Percentiles rank a stretch among this genome's conserved stretches.
Conservation (phyloP, 1,140 invertebrate species). For the Sarcophaga bullata region DNA sequence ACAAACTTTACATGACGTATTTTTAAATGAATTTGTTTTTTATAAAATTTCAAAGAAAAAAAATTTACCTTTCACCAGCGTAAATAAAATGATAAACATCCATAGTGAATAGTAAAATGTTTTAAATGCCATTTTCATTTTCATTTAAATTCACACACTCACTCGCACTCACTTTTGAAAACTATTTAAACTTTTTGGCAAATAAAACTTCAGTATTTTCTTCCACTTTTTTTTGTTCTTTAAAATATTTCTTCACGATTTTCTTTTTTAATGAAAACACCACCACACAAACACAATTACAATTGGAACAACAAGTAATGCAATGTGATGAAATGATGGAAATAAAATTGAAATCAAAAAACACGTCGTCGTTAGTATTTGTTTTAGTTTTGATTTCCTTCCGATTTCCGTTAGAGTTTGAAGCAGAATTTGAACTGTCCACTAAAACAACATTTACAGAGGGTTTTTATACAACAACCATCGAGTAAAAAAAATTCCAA, state of each 20-base stretch:
- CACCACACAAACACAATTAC: too few species aligned
- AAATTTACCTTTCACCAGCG: conserved; percentile 25
- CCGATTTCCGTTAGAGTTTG: conserved; percentile 36
- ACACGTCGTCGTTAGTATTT: neutral
- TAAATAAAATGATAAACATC: conserved; percentile 28
- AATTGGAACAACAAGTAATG: too few species aligned
- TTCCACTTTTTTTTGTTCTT: neutral
- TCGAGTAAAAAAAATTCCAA: neutral
- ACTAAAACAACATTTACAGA: conserved; percentile 21
- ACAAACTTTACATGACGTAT: neutral
- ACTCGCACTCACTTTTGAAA: neutral
- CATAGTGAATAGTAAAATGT: neutral
- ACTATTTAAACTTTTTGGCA: neutral
- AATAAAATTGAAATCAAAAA: neutral
- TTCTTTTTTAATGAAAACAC: neutral
- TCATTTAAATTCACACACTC: neutral
- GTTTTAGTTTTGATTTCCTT: conserved; percentile 4
- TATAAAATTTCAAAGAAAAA: neutral
- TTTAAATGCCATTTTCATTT: conserved; percentile 25
- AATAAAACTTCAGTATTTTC: neutral
- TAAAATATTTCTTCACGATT: neutral
- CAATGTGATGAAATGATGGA: too few species aligned
- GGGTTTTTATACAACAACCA: conserved; percentile 35
- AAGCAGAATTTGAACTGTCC: conserved; percentile 30
- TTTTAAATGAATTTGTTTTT: neutral